phyloP scores from a whole-genome alignment of 2,888 invertebrate species.

The Eupelmus urozonus region DNA sequence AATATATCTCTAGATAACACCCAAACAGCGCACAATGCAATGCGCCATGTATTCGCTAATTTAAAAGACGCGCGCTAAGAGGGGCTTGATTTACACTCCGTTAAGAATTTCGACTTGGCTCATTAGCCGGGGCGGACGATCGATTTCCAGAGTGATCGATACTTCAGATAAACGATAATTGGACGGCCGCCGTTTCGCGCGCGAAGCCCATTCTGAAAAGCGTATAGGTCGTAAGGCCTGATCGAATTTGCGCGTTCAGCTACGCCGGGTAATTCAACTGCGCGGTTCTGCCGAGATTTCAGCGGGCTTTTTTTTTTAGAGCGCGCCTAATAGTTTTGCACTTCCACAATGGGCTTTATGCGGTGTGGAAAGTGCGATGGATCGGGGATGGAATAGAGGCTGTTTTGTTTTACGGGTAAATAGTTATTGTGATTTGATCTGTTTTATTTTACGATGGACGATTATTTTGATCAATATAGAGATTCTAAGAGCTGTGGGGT shows the following conservation, averaged over 20 bases:
- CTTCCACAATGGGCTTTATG: conserved; percentile 14
- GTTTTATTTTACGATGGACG: no score
- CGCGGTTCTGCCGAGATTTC: conserved; percentile 19
- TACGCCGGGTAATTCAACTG: conserved; percentile 42
- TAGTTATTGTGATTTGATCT: no score
- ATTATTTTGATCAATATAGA: no score
- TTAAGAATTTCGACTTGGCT: conserved; percentile 54
- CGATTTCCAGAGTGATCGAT: conserved; percentile 54
- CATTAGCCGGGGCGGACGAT: conserved; percentile 51
- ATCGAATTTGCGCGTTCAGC: conserved; percentile 54
- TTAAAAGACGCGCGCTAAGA: conserved; percentile 36
- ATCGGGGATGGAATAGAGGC: not conserved
- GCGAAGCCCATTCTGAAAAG: conserved; percentile 45
- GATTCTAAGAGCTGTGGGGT: no score
- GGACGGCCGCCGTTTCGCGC: conserved; percentile 56
- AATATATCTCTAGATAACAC: no score
- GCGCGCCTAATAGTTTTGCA: conserved; percentile 38
- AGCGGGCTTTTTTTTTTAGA: not conserved
- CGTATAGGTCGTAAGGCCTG: conserved; percentile 54
- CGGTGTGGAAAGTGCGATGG: conserved; percentile 20
- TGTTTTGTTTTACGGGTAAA: conserved; percentile 9
- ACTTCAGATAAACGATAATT: conserved; percentile 57
- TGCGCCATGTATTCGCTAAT: conserved; percentile 14
- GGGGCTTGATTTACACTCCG: conserved; percentile 57
- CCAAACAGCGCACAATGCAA: conserved; percentile 9